A percentile compares a stretch with the other conserved stretches of the same genome.
Conservation (phyloP, 2,888 invertebrate species). For the Eudemis profundana region DNA sequence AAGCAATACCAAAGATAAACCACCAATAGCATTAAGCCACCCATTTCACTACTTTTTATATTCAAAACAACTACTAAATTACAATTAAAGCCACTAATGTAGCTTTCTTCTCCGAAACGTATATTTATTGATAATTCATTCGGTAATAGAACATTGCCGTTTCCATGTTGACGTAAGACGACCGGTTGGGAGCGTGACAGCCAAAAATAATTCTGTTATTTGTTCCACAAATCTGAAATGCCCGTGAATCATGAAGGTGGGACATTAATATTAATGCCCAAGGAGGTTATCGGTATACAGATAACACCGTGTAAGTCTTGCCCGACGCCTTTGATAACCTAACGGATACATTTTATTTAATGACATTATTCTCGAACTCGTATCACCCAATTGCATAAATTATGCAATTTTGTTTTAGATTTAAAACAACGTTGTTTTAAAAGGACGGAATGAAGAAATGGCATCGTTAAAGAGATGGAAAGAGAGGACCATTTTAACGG, state of each 20-base stretch:
- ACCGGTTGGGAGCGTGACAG: constrained; percentile 43
- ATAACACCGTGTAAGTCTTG: constrained; percentile 18
- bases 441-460: background rate
- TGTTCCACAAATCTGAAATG: constrained; percentile 49
- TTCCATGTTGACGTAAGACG: constrained; percentile 42
- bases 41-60: constrained; percentile 13
- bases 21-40: constrained; percentile 12
- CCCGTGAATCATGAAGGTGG: constrained; percentile 41
- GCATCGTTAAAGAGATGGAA: background rate
- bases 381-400: too few relatives aligned
- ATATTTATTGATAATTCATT: constrained; percentile 31
- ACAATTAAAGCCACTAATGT: constrained; percentile 12
- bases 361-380: too few relatives aligned
- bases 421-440: background rate
- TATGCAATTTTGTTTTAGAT: background rate
- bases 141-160: constrained; percentile 21
- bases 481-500: background rate
- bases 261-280: constrained; percentile 37
- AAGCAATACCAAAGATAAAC: constrained; percentile 1
- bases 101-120: constrained; percentile 25
- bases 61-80: constrained; percentile 16
- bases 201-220: constrained; percentile 50
- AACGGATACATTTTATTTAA: background rate
- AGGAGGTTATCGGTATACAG: constrained; percentile 35
- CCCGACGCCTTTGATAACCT: background rate